Percentiles rank a stretch among this genome's conserved stretches.
Conservation (phyloP, 2,888 invertebrate species). For the Halictus quadricinctus region DNA sequence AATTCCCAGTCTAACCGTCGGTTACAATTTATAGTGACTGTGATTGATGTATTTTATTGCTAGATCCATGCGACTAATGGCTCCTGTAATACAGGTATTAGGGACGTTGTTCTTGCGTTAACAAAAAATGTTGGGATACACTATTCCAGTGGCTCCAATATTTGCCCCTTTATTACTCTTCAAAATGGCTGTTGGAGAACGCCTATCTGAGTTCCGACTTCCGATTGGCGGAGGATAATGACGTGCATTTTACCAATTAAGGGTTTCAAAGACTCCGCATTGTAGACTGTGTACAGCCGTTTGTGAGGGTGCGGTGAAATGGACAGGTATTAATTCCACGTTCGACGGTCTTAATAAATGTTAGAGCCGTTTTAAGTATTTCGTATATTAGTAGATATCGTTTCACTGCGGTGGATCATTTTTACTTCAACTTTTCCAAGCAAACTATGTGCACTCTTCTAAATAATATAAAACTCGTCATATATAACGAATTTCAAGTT, state of each 20-base stretch:
- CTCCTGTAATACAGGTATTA: neutral
- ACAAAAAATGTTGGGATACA: slow-evolving; percentile 1
- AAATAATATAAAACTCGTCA: too few relatives aligned
- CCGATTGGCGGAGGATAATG: slow-evolving; percentile 3
- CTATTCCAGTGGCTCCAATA: neutral
- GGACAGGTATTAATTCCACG: neutral
- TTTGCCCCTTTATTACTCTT: neutral
- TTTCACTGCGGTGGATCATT: too few relatives aligned
- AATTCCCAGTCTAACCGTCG: neutral
- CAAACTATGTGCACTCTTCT: too few relatives aligned
- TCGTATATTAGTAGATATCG: neutral
- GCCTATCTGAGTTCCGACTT: slow-evolving; percentile 4
- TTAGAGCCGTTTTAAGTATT: neutral
- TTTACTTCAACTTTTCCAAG: too few relatives aligned
- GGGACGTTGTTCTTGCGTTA: neutral
- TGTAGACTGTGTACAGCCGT: neutral
- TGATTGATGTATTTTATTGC: neutral
- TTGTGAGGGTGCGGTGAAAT: neutral
- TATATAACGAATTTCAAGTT: too few relatives aligned
- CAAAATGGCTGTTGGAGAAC: slow-evolving; percentile 9
- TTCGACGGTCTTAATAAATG: neutral
- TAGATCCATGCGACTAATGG: slow-evolving; percentile 1
- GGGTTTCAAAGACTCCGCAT: neutral
- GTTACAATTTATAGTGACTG: neutral
- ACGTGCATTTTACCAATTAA: slow-evolving; percentile 10